Evolutionary conservation across 2,888 invertebrate species (phyloP).

Genomic region (Drosophila mettleri): DNA sequence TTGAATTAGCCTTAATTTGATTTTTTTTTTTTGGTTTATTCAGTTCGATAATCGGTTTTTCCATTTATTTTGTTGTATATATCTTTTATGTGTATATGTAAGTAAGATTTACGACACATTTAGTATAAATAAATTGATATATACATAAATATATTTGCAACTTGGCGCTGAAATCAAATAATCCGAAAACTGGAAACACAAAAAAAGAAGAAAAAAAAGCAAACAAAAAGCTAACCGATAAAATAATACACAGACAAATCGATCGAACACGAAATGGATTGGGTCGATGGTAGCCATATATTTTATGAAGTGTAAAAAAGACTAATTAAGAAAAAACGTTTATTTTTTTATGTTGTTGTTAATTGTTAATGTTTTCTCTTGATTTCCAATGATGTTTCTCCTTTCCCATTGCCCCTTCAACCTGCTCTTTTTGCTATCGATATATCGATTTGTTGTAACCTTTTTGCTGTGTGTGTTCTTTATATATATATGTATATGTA

Average conservation of each 20-base stretch:
- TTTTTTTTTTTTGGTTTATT: constrained; percentile 28
- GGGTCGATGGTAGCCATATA: constrained; percentile 37
- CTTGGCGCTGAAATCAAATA: constrained; percentile 84
- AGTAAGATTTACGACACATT: constrained; percentile 50
- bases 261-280: constrained; percentile 25
- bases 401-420: constrained; percentile 2
- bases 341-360: constrained; percentile 34
- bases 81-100: constrained; percentile 39
- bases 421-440: constrained; percentile 6
- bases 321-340: constrained; percentile 45
- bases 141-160: constrained; percentile 72
- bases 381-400: constrained; percentile 46
- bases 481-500: constrained; percentile 1
- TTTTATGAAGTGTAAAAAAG: constrained; percentile 54
- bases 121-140: constrained; percentile 60
- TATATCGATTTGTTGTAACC: constrained; percentile 18
- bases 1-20: constrained; percentile 37
- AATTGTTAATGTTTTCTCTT: constrained; percentile 51
- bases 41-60: constrained; percentile 9
- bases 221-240: constrained; percentile 44
- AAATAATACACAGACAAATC: constrained; percentile 35
- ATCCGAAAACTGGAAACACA: constrained; percentile 58
- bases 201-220: constrained; percentile 44
- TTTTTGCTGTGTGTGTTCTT: constrained; percentile 12
- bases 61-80: constrained; percentile 16